Base-by-base conservation (phyloP, 35 echinoderm and acorn worm species). In the Apostichopus japonicus region DNA sequence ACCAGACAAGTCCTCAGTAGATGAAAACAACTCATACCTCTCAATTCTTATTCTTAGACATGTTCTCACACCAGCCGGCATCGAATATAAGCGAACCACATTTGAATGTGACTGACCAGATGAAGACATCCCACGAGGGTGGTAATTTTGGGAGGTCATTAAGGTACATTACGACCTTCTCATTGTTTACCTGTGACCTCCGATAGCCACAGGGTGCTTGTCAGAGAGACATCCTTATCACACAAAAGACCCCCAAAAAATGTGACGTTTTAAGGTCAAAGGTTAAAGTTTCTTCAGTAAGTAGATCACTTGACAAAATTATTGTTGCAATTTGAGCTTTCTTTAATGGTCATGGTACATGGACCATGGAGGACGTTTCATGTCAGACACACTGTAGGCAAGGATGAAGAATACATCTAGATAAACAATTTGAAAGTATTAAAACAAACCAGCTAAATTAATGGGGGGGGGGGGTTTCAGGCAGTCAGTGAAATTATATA, bases 161-260 rank as follows among this genome's bases (percentile, higher is more conserved):
- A 67, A 9, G 33, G 8, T 67, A 67, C 11, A 19, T 11, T 19
- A 67, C 19, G 63, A 1, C 63, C 63, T 67, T 67, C 63, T 67
- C n/a, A 17, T 44, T 44, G 33, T 54, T 83, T 83, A 83, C 54
- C 79, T 6, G n/a, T 55, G 13, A 83, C 79, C 79, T 54, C n/a
- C 33, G 17, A 83, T 83, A 55, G 54, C 79, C 79, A 33, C 33
- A 52, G 33, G 79, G 79, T 54, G 79, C 79, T 83, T 83, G 44
- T 83, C 79, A 83, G 33, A 19, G 79, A 83, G 79, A 83, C 79
- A 83, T 55, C 79, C 79, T 54, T 55, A 83, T 83, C 79, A 44
- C 54, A 23, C 77, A 19, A 23, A 24, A 83, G n/a, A 44, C 33
- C 17, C 52, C 79, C 9, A 19, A 33, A n/a, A 2, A 54, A 44